A percentile compares a stretch with the other conserved stretches of the same genome.
These are phyloP conservation scores for Caenorhabditis sp. DNA, from an alignment of 2,888 invertebrate species.

Conservation along the genomic window DNA sequence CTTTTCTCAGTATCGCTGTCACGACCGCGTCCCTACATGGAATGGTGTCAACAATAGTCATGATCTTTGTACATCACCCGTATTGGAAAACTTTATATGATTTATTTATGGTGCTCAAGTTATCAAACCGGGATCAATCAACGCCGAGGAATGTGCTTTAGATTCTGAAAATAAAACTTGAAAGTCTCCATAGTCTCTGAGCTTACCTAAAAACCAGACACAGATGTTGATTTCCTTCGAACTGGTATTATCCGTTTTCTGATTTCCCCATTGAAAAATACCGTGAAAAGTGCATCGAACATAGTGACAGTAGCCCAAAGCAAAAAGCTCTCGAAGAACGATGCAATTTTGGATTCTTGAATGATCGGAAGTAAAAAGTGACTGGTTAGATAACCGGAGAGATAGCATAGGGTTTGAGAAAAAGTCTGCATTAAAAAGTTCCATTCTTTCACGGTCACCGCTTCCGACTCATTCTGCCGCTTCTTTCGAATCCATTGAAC, in stretches of 20 bases:
- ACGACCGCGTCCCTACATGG: neutral
- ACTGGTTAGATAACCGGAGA: neutral
- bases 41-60: neutral
- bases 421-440: neutral
- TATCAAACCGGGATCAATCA: too few species aligned
- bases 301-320: neutral
- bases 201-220: too few species aligned
- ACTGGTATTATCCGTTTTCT: neutral
- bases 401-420: neutral
- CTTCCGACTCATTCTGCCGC: too few species aligned
- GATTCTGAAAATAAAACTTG: too few species aligned
- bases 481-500: neutral
- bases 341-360: neutral
- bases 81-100: conserved; percentile 59
- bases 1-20: neutral
- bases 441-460: neutral
- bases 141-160: too few species aligned
- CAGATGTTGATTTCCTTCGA: too few species aligned
- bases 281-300: neutral
- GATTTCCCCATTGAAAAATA: neutral
- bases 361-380: neutral
- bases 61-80: conserved; percentile 70
- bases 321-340: neutral
- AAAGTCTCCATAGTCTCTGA: too few species aligned
- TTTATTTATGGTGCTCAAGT: neutral